Base-by-base conservation (phyloP, 1,140 invertebrate genomes). In the Mesaphorura yosii region DNA sequence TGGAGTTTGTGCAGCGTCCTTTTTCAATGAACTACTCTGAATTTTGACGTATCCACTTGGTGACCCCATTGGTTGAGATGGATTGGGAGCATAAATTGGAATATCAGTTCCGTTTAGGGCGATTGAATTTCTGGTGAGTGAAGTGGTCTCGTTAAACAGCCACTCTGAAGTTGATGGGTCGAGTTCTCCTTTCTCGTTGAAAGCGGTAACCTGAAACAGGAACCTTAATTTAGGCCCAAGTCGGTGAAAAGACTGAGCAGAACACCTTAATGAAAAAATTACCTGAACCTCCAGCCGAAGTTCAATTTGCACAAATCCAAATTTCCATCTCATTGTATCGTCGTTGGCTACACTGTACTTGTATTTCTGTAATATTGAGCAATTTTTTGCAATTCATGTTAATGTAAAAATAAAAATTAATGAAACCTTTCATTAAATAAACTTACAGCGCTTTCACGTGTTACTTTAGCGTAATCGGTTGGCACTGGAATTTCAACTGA, bases 1-100 rank as follows among this genome's bases (percentile, higher is more conserved):
- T 3, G 53, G 53, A 5, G 53, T 55, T 20, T 55, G 53, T n/a
- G 46, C 53, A 2, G 27, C 53, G 29, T 55, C 53, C 25, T 44
- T 40, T 17, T 29, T 41, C 3, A 55, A 17, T 28, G 53, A 55
- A 37, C 38, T 48, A 5, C 37, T 39, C 28, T 49, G 46, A 3
- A 55, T 26, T 7, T 15, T 4, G 7, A 55, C 12, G 26, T 20
- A 55, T 29, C 44, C 5, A 44, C 50, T 55, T 17, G 46, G 17
- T 2, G 19, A 31, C 27, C 37, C 41, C 4, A 23, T 28, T 4
- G 47, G 22, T 6, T n/a, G 19, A 7, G 44, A 49, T 29, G 46
- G 37, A 5, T 20, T 37, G 12, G 23, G 2, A 3, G 37, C 6
- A 20, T 15, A 27, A 6, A 22, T 49, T 23, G 53, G 47, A 7